Evolutionary conservation across 2,888 invertebrate genomes (phyloP).

Genomic region (Drosophila acutilabella): DNA sequence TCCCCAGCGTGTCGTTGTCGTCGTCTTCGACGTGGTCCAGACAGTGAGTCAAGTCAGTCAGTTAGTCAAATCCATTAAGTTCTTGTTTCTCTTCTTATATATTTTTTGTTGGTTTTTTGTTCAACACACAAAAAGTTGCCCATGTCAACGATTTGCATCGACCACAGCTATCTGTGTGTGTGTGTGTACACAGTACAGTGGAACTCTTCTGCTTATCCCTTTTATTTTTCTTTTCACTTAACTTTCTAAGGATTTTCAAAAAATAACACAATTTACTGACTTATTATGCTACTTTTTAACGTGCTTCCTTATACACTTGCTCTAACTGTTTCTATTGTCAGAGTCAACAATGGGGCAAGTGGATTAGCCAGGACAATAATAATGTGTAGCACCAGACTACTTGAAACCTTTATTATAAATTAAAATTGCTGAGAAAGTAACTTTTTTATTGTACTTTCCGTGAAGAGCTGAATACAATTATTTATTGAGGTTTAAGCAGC

Average conservation of each 20-base stretch:
- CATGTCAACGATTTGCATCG: slow-evolving; percentile 53
- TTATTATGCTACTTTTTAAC: slow-evolving; percentile 35
- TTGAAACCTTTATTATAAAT: not conserved
- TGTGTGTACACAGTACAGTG: not conserved
- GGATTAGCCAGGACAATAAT: not conserved
- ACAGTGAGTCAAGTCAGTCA: slow-evolving; percentile 43
- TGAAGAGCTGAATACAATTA: not conserved
- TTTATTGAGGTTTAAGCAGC: not conserved
- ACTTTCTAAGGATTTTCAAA: slow-evolving; percentile 28
- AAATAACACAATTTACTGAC: slow-evolving; percentile 57
- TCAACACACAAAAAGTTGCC: slow-evolving; percentile 51
- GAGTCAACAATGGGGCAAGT: slow-evolving; percentile 7
- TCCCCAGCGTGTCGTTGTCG: not conserved
- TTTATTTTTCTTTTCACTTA: slow-evolving; percentile 33
- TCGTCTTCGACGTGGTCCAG: not conserved
- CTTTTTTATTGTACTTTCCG: not conserved
- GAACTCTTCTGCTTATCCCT: not conserved
- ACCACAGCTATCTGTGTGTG: slow-evolving; percentile 39
- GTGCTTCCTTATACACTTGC: slow-evolving; percentile 3
- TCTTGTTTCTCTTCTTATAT: slow-evolving; percentile 35
- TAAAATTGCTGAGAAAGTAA: not conserved
- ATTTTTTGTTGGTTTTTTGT: slow-evolving; percentile 27
- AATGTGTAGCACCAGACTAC: not conserved
- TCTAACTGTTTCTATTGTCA: slow-evolving; percentile 25
- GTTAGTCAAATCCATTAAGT: slow-evolving; percentile 78